phyloP scores from a whole-genome alignment of 1,140 invertebrate species.

The Gryon sp. region DNA sequence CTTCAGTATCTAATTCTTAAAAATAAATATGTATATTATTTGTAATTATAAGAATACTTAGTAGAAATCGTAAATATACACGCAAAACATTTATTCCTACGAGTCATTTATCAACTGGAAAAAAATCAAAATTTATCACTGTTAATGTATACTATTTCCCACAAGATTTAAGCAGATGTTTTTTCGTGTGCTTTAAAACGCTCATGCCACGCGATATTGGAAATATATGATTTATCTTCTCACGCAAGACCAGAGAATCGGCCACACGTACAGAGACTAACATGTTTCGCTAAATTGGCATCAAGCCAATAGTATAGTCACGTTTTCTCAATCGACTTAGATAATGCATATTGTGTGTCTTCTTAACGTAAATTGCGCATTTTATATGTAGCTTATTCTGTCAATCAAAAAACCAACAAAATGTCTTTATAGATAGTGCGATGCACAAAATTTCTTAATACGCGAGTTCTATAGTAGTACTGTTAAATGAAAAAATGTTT shows the following conservation, averaged over 20 bases:
- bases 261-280: conserved; percentile 44
- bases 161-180: conserved; percentile 35
- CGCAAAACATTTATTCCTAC: too few species aligned
- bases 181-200: conserved; percentile 18
- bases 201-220: conserved; percentile 25
- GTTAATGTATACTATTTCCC: too few species aligned
- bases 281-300: conserved; percentile 56
- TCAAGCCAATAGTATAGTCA: conserved; percentile 48
- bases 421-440: too few species aligned
- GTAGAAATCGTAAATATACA: too few species aligned
- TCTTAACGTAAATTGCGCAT: conserved; percentile 19
- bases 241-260: conserved; percentile 46
- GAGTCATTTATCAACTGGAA: too few species aligned
- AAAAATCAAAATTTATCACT: too few species aligned
- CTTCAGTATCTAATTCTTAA: too few species aligned
- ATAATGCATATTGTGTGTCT: conserved; percentile 38
- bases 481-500: too few species aligned
- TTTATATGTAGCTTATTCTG: conserved; percentile 4
- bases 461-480: too few species aligned
- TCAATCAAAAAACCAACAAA: conserved; percentile 18
- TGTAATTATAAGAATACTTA: too few species aligned
- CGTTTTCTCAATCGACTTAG: conserved; percentile 50
- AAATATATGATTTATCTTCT: conserved; percentile 31
- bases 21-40: too few species aligned
- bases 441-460: too few species aligned